Base-by-base conservation (phyloP, 1,140 invertebrate species). In the Euglossa dilemma region DNA sequence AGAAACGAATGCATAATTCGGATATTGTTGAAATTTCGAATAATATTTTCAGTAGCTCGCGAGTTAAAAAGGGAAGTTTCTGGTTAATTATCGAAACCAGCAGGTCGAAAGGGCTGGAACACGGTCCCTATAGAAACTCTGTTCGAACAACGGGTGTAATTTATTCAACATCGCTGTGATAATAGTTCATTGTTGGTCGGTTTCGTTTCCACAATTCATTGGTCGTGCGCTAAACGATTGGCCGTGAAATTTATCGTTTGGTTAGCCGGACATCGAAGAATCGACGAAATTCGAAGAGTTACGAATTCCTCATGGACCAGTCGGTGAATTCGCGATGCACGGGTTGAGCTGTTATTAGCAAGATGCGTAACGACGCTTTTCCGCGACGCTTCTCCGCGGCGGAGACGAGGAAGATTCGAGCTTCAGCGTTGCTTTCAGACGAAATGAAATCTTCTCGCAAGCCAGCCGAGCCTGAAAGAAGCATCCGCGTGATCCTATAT, bases 151-250 rank as follows among this genome's bases (percentile, higher is more conserved):
- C 36, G n/a, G 7, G 25, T 23, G 70, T 75, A 86, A 83, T 83
- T 86, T 83, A 87, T 87, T 86, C 80, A 86, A 83, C 69, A 54
- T 45, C 28, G 63, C 52, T 25, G 23, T 36, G 74, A 69, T 76
- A 75, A 54, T 57, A 54, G 80, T 18, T 64, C 69, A 86, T 83
- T 83, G 75, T 87, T 86, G 70, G 52, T 20, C 73, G 12, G 23
- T 70, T 64, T 87, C 45, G 69, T 87, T 87, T 79, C 70, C 74
- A 86, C 76, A 86, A 79, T 79, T 87, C 86, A 87, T 87, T 86
- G 79, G 66, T 36, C 64, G 57, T 56, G 77, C 70, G 61, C 57
- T 74, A 83, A 87, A 86, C 71, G 74, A 73, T 83, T 25, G 75
- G 50, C 23, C 56, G 12, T 52, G 61, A 36, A 70, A 87, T 83